Conservation (phyloP, 2,888 invertebrate species). For the Oxystoma pomonae region DNA sequence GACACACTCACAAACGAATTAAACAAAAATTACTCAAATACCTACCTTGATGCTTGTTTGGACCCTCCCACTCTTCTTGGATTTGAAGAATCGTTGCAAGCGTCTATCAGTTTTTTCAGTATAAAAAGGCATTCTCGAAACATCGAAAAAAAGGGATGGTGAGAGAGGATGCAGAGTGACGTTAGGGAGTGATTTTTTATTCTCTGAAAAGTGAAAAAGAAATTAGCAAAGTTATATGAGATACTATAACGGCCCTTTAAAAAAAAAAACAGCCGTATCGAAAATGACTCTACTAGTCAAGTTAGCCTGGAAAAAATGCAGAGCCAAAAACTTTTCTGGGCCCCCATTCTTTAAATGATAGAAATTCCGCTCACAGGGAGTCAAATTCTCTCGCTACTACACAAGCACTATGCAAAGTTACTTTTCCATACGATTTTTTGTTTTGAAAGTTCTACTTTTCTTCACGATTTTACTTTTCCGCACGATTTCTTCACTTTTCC, state of each 20-base stretch:
- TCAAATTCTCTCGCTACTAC: no score
- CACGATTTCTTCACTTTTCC: no score
- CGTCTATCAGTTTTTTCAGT: constrained; percentile 93
- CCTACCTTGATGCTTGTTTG: constrained; percentile 75
- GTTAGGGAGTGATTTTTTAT: constrained; percentile 91
- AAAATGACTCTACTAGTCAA: neutral
- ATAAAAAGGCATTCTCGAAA: constrained; percentile 97
- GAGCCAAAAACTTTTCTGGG: no score
- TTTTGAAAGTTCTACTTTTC: no score
- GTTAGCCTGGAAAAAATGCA: no score
- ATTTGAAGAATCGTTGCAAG: constrained; percentile 92
- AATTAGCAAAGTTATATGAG: neutral
- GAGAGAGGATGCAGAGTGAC: constrained; percentile 94
- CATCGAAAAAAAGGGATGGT: constrained; percentile 98
- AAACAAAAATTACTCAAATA: no score
- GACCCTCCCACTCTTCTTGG: constrained; percentile 87
- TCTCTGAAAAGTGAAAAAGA: constrained; percentile 55
- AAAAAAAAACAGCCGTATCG: constrained; percentile 9
- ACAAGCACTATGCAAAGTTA: neutral
- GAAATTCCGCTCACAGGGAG: no score
- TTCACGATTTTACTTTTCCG: no score
- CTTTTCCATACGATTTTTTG: no score
- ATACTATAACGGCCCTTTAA: no score
- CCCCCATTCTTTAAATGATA: no score
- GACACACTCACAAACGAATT: no score